Evolutionary conservation across 2,797 vertebrate species (phyloP).

Genomic region (Hippopotamyrus pictus): DNA sequence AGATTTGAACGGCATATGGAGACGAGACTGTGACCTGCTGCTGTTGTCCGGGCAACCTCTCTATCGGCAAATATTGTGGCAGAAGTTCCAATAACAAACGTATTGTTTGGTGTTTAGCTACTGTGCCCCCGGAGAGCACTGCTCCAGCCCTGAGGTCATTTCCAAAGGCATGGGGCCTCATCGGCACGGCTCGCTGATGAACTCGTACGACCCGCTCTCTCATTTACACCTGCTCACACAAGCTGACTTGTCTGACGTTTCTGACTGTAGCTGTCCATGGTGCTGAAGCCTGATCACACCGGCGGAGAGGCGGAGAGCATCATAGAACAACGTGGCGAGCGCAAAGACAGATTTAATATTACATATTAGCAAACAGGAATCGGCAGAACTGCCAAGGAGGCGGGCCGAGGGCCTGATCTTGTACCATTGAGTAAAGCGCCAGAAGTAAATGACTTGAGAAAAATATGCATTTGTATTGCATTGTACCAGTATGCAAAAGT

Average conservation of each 20-base stretch:
- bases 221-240: background rate
- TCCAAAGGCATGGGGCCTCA: background rate
- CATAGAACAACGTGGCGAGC: background rate
- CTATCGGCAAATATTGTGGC: background rate
- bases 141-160: background rate
- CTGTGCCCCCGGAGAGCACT: background rate
- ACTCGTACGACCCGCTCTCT: background rate
- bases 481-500: background rate
- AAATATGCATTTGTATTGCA: background rate
- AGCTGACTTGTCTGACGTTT: background rate
- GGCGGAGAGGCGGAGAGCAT: background rate
- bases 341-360: background rate
- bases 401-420: background rate
- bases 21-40: background rate
- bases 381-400: background rate
- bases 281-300: constrained; percentile 49
- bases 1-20: background rate
- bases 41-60: background rate
- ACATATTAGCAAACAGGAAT: background rate
- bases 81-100: background rate
- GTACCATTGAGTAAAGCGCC: background rate
- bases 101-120: background rate
- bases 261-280: constrained; percentile 55
- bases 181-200: background rate
- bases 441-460: background rate